Evolutionary conservation across 2,888 invertebrate genomes (phyloP).

Genomic region (Amphipyra berbera): DNA sequence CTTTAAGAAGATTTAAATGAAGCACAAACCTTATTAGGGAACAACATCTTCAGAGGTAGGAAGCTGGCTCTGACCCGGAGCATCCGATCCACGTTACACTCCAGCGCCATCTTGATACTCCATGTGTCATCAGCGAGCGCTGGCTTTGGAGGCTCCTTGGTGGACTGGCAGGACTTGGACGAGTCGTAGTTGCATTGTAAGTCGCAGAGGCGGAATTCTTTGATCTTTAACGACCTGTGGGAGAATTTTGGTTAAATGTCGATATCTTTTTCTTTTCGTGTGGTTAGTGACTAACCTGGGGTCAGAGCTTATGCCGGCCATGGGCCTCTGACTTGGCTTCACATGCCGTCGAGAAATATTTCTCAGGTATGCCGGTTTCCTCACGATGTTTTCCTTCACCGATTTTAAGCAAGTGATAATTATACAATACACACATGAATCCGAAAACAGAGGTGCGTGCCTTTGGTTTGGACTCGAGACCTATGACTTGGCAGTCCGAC

Average conservation of each 20-base stretch:
- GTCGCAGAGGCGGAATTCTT: slow-evolving; percentile 81
- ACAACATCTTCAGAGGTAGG: slow-evolving; percentile 62
- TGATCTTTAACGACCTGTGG: slow-evolving; percentile 76
- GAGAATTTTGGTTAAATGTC: neutral
- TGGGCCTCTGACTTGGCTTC: too few relatives aligned
- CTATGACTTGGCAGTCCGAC: too few relatives aligned
- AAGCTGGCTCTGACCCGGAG: slow-evolving; percentile 77
- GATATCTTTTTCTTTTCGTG: neutral
- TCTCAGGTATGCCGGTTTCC: too few relatives aligned
- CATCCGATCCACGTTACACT: slow-evolving; percentile 77
- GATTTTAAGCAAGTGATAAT: too few relatives aligned
- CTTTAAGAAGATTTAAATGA: too few relatives aligned
- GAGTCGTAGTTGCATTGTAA: slow-evolving; percentile 73
- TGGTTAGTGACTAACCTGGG: too few relatives aligned
- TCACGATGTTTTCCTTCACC: too few relatives aligned
- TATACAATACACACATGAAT: too few relatives aligned
- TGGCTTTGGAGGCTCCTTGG: slow-evolving; percentile 73
- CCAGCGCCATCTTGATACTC: slow-evolving; percentile 75
- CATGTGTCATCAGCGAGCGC: slow-evolving; percentile 67
- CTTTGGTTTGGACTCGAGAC: too few relatives aligned
- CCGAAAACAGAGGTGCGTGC: too few relatives aligned
- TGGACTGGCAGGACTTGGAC: slow-evolving; percentile 68
- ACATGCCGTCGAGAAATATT: too few relatives aligned
- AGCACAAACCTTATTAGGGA: slow-evolving; percentile 48
- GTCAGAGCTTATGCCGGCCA: too few relatives aligned